phyloP scores from a whole-genome alignment of 2,888 invertebrate species.

The Synanthedon tipuliformis region DNA sequence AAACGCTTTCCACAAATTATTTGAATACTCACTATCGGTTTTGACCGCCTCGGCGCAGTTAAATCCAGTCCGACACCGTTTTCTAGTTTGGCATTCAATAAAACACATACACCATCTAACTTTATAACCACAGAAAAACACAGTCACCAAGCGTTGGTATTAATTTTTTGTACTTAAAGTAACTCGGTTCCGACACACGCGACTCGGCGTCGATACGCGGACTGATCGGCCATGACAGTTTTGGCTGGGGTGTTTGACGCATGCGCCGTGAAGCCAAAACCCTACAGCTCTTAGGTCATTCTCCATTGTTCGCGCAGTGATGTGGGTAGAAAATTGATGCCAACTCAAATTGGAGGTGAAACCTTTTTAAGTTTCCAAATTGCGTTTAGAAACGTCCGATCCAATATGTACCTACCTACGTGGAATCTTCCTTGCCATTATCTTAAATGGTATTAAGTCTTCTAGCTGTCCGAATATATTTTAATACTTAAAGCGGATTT shows the following conservation, averaged over 20 bases:
- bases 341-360: slow-evolving; percentile 26
- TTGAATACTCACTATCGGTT: slow-evolving; percentile 39
- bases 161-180: neutral
- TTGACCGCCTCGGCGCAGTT: slow-evolving; percentile 27
- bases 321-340: slow-evolving; percentile 24
- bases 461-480: neutral
- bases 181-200: slow-evolving; percentile 23
- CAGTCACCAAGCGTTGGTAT: neutral
- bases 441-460: neutral
- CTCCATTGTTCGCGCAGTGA: slow-evolving; percentile 46
- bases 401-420: neutral
- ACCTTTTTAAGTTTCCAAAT: slow-evolving; percentile 26
- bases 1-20: slow-evolving; percentile 9
- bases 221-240: slow-evolving; percentile 63
- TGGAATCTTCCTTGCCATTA: neutral
- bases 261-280: slow-evolving; percentile 33
- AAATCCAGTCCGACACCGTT: slow-evolving; percentile 25
- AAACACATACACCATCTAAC: no score
- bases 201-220: slow-evolving; percentile 53
- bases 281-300: slow-evolving; percentile 31
- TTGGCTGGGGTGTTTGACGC: slow-evolving; percentile 44
- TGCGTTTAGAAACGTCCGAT: slow-evolving; percentile 14
- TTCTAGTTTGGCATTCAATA: slow-evolving; percentile 4
- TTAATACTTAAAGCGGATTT: no score
- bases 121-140: neutral